Evolutionary conservation across 2,113 vertebrate genomes (phyloP).

Genomic region (Pollachius pollachius): DNA sequence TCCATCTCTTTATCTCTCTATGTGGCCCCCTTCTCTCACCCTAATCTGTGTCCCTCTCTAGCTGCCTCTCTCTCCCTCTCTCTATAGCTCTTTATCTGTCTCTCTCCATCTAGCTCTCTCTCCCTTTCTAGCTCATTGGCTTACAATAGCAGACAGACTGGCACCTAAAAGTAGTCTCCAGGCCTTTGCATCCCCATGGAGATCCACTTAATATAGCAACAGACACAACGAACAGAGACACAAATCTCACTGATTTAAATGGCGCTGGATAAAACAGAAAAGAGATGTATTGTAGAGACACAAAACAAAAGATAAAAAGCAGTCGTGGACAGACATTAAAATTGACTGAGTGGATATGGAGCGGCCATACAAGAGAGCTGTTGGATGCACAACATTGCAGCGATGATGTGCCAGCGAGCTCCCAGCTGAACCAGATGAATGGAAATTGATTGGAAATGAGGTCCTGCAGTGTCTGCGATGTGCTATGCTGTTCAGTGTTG

Average conservation of each 20-base stretch:
- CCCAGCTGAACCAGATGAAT: slow-evolving; percentile 61
- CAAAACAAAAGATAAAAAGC: slow-evolving; percentile 19
- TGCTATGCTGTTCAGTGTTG: slow-evolving; percentile 50
- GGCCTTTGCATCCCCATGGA: slow-evolving; percentile 38
- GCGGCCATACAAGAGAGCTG: neutral
- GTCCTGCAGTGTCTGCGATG: slow-evolving; percentile 38
- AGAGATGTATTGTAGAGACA: neutral
- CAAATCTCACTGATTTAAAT: slow-evolving; percentile 49
- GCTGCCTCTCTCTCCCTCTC: neutral
- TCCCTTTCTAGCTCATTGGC: neutral
- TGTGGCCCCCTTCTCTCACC: too few relatives aligned
- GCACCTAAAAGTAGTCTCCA: slow-evolving; percentile 25
- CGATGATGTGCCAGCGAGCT: slow-evolving; percentile 34
- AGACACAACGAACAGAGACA: slow-evolving; percentile 8
- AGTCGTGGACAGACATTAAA: slow-evolving; percentile 33
- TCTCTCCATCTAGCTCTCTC: neutral
- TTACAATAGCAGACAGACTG: slow-evolving; percentile 12
- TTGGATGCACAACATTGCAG: slow-evolving; percentile 35
- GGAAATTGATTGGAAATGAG: slow-evolving; percentile 65
- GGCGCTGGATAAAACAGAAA: slow-evolving; percentile 7
- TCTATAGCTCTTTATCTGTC: neutral
- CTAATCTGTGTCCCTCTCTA: too few relatives aligned
- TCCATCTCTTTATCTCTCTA: too few relatives aligned
- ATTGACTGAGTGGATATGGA: slow-evolving; percentile 23
- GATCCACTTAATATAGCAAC: slow-evolving; percentile 59